These are phyloP conservation scores for Typhlichthys eigenmanni DNA, from an alignment of 2,797 vertebrate genomes.

Conservation along the genomic window DNA sequence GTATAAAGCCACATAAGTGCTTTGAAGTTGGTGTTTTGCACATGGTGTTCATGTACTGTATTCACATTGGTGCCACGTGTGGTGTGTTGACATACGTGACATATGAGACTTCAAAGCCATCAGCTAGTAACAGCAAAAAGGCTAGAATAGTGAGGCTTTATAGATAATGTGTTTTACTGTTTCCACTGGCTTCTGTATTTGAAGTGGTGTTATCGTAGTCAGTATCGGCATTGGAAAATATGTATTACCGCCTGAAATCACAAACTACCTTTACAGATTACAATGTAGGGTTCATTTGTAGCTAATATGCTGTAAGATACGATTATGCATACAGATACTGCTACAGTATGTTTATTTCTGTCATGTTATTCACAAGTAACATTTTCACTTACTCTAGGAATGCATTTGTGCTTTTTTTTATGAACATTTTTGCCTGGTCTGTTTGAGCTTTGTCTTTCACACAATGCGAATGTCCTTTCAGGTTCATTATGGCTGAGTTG, in stretches of 20 bases:
- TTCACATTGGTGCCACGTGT: too few relatives aligned
- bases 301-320: too few relatives aligned
- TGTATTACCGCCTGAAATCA: neutral
- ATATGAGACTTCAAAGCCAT: neutral
- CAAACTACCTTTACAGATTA: neutral
- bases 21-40: neutral
- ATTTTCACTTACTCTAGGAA: too few relatives aligned
- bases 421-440: neutral
- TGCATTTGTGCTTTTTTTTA: neutral
- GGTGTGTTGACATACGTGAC: neutral
- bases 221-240: neutral
- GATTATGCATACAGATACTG: too few relatives aligned
- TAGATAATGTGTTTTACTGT: neutral
- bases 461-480: conserved; percentile 47
- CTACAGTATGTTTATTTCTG: too few relatives aligned
- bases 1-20: neutral
- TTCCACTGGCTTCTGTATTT: conserved; percentile 1
- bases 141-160: neutral
- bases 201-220: neutral
- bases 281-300: too few relatives aligned
- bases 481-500: conserved; percentile 98
- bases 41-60: neutral
- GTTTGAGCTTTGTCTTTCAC: conserved; percentile 1
- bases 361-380: too few relatives aligned
- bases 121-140: neutral